Percentiles rank a stretch among this genome's conserved stretches.
These are phyloP conservation scores for Acromyrmex echinatior DNA, from an alignment of 1,140 invertebrate species.

Conservation along the genomic window DNA sequence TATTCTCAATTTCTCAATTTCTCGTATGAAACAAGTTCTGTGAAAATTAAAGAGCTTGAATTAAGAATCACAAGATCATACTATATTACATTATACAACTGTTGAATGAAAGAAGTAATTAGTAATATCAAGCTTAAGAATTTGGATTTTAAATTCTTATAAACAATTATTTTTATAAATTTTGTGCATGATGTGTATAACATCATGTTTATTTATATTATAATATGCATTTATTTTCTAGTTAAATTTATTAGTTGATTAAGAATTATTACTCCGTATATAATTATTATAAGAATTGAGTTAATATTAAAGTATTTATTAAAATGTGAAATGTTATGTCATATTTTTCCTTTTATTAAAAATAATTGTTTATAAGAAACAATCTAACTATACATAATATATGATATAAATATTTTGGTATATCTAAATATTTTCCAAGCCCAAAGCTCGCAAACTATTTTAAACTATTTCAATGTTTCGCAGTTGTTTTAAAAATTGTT, in stretches of 20 bases:
- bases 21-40: background rate
- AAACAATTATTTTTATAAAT: too few relatives aligned
- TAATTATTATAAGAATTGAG: too few relatives aligned
- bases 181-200: too few relatives aligned
- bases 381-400: background rate
- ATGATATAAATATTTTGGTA: too few relatives aligned
- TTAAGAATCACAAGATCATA: conserved; percentile 11
- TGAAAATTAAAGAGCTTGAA: conserved; percentile 1
- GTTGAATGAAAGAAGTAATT: background rate
- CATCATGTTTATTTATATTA: too few relatives aligned
- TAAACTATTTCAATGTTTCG: background rate
- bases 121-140: background rate
- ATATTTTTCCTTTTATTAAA: background rate
- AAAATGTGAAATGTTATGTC: too few relatives aligned
- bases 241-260: too few relatives aligned
- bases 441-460: background rate
- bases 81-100: background rate
- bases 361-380: background rate
- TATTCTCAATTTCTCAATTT: background rate
- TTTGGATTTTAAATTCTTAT: background rate
- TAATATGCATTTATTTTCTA: too few relatives aligned
- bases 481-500: background rate
- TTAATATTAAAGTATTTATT: too few relatives aligned
- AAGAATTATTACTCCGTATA: too few relatives aligned
- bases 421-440: background rate